Percentiles rank a stretch among this genome's conserved stretches.
Conservation (phyloP, 2,113 vertebrate genomes). For the Diphyllodes magnificus region DNA sequence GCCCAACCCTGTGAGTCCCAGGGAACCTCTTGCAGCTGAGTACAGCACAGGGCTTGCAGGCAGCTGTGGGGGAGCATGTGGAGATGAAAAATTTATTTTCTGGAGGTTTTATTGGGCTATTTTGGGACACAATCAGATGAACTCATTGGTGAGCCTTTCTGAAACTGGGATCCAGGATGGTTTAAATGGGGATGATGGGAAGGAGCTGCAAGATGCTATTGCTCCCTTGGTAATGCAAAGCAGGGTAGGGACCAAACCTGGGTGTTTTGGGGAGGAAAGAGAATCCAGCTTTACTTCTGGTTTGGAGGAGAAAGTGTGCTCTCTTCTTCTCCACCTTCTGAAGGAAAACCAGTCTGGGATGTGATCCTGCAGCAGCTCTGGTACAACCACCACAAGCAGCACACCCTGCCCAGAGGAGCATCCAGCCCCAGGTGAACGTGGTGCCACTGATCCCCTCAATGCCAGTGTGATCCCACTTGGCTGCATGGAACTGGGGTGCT, state of each 20-base stretch:
- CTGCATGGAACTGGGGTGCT: neutral
- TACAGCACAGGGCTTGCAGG: neutral
- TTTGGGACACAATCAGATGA: neutral
- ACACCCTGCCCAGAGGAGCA: neutral
- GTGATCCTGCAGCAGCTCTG: neutral
- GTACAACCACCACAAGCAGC: accelerated
- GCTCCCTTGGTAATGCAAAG: neutral
- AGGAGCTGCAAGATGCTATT: neutral
- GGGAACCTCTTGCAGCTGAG: neutral
- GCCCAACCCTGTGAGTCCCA: neutral
- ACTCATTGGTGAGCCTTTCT: neutral
- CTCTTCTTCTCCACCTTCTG: neutral
- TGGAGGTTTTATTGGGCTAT: neutral
- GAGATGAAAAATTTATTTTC: neutral
- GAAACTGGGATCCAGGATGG: neutral
- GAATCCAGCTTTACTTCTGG: neutral
- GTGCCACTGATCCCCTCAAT: neutral
- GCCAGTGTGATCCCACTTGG: neutral
- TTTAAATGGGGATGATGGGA: neutral
- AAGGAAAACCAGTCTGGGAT: neutral
- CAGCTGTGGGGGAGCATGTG: accelerated
- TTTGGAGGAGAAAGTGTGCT: neutral
- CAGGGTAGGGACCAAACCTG: accelerated
- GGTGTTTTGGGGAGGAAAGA: neutral
- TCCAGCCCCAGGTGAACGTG: accelerated